Conservation (phyloP, 2,888 invertebrate genomes). For the Drosophila leonis region DNA sequence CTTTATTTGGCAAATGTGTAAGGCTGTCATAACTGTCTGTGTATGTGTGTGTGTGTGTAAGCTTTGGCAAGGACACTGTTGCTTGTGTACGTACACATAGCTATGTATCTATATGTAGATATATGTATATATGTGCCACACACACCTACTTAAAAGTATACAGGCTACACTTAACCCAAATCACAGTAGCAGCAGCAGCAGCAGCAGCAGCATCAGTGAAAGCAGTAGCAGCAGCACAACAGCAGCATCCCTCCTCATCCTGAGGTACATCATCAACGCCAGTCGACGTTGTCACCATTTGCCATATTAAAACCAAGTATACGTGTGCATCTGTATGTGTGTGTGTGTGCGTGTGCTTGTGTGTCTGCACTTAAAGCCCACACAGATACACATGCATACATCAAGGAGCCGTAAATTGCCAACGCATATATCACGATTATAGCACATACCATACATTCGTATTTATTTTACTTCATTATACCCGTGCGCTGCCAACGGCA, state of each 20-base stretch:
- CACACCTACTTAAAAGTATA: conserved; percentile 76
- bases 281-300: conserved; percentile 66
- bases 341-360: conserved; percentile 12
- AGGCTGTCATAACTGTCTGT: conserved; percentile 16
- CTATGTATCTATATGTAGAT: conserved; percentile 12
- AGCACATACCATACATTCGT: conserved; percentile 54
- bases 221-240: background rate
- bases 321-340: conserved; percentile 18
- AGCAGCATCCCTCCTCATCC: conserved; percentile 19
- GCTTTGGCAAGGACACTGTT: conserved; percentile 68
- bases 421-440: conserved; percentile 76
- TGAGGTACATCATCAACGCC: conserved; percentile 37
- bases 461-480: conserved; percentile 77
- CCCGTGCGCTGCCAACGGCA: conserved; percentile 13
- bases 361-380: conserved; percentile 33
- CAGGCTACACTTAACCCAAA: conserved; percentile 80
- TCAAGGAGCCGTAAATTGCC: conserved; percentile 71
- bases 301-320: conserved; percentile 65
- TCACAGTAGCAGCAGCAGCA: conserved; percentile 59
- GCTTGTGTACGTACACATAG: conserved; percentile 11
- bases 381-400: conserved; percentile 29
- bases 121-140: conserved; percentile 20
- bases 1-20: conserved; percentile 77
- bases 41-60: conserved; percentile 8
- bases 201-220: conserved; percentile 22